A percentile compares a stretch with the other conserved stretches of the same genome.
These are phyloP conservation scores for Carterocephalus palaemon DNA, from an alignment of 2,888 invertebrate genomes.

Conservation along the genomic window DNA sequence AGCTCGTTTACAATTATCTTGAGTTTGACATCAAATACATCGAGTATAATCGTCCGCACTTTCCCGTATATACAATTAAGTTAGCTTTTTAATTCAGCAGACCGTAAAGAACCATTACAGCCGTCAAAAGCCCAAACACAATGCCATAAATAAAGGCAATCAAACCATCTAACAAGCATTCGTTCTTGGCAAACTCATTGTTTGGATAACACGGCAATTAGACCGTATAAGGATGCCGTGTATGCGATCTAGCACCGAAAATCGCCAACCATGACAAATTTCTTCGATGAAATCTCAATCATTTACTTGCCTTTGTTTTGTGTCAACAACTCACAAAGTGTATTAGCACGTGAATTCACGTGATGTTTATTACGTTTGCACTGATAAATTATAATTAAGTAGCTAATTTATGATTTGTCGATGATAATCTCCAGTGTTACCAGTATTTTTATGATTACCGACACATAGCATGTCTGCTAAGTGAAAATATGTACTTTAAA, in stretches of 20 bases:
- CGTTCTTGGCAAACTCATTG: conserved; percentile 4
- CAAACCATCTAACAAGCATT: conserved; percentile 4
- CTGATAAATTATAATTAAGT: too few species aligned
- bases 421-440: too few species aligned
- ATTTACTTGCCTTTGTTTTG: not conserved
- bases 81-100: conserved; percentile 1
- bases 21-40: too few species aligned
- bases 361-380: too few species aligned
- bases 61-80: too few species aligned
- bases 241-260: conserved; percentile 37
- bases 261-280: conserved; percentile 43
- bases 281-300: conserved; percentile 37
- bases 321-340: conserved; percentile 7
- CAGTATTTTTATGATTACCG: too few species aligned
- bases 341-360: too few species aligned
- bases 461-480: too few species aligned
- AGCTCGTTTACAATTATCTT: too few species aligned
- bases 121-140: conserved; percentile 1
- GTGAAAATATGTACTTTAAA: too few species aligned
- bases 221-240: conserved; percentile 22
- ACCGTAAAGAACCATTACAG: conserved; percentile 4
- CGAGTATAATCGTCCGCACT: too few species aligned
- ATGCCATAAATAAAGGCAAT: conserved; percentile 9
- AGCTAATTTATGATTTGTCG: too few species aligned
- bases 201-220: conserved; percentile 15